Percentiles rank a stretch among this genome's conserved stretches.
phyloP scores from a whole-genome alignment of 2,797 vertebrate genomes.

The Gadopsis bispinosus region DNA sequence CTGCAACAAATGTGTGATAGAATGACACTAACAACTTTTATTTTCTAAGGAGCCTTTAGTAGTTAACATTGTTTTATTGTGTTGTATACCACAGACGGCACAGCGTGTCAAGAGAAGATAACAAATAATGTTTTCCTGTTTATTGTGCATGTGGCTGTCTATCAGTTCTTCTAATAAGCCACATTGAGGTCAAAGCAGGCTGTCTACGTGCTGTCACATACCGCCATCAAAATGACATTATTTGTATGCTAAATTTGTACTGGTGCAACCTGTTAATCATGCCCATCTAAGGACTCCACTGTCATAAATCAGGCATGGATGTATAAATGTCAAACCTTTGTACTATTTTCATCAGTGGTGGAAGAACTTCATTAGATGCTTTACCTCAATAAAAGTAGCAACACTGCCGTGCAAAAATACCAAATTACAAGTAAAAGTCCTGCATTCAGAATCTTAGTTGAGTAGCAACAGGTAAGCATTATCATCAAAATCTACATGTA shows the following conservation, averaged over 20 bases:
- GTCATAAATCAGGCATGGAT: neutral
- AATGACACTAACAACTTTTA: neutral
- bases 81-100: neutral
- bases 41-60: neutral
- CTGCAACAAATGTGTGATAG: neutral
- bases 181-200: neutral
- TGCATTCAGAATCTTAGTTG: neutral
- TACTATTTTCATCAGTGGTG: neutral
- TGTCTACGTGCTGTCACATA: neutral
- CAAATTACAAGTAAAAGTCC: neutral
- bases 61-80: neutral
- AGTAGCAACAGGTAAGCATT: neutral
- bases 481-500: neutral
- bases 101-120: constrained; percentile 20
- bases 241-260: neutral
- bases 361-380: neutral
- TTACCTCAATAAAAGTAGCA: neutral
- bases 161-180: constrained; percentile 18
- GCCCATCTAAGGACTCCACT: neutral
- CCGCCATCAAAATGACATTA: neutral
- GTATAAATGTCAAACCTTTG: neutral
- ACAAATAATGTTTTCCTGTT: constrained; percentile 64
- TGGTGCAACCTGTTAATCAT: rapidly evolving
- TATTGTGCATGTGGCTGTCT: constrained; percentile 31
- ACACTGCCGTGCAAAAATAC: neutral